phyloP scores from a whole-genome alignment of 2,797 vertebrate species.

The Cossypha dichroa region DNA sequence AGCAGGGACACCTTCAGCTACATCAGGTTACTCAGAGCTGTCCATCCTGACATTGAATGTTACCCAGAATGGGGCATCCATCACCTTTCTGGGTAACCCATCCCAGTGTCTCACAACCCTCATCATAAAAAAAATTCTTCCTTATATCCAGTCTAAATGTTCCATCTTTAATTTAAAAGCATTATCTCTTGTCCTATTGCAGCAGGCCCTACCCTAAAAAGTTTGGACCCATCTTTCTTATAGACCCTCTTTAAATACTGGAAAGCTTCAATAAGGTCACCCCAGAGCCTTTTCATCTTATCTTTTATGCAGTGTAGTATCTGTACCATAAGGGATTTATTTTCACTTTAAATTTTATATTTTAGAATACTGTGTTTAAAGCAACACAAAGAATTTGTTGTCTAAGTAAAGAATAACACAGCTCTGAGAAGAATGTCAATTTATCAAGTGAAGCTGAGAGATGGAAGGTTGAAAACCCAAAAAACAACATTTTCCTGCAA shows the following conservation, averaged over 20 bases:
- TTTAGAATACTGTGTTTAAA: not conserved
- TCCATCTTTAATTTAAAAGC: not conserved
- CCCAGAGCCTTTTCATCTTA: not conserved
- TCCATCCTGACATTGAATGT: not conserved
- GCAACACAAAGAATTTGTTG: not conserved
- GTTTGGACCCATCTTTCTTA: not conserved
- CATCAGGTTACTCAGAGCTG: not conserved
- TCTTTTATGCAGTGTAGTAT: not conserved
- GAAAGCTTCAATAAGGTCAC: not conserved
- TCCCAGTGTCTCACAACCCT: not conserved
- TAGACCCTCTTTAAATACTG: not conserved
- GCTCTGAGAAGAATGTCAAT: not conserved
- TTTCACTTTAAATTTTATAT: not conserved
- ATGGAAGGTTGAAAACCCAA: fast-evolving
- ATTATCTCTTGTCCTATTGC: not conserved
- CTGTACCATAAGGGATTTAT: not conserved
- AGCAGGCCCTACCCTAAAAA: not conserved
- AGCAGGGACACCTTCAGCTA: not conserved
- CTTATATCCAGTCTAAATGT: not conserved
- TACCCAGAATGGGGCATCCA: not conserved
- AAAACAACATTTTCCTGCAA: not conserved
- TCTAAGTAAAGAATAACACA: not conserved
- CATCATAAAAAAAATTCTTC: not conserved
- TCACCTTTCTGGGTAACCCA: not conserved
- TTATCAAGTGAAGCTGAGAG: not conserved